phyloP scores from a whole-genome alignment of 2,888 invertebrate species.

The Fragum fragum region DNA sequence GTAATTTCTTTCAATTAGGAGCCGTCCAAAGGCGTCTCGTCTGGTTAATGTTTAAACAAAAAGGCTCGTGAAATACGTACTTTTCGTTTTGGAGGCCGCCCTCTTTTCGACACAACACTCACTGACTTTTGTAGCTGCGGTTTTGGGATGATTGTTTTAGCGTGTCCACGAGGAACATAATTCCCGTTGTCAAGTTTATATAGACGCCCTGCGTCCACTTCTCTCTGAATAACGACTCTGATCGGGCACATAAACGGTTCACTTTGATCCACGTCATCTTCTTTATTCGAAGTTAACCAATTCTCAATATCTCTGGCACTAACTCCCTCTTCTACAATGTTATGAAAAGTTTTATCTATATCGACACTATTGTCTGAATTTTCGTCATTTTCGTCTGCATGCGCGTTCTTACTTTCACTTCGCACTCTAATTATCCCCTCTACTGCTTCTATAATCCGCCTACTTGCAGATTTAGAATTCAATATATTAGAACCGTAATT shows the following conservation, averaged over 20 bases:
- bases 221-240: slow-evolving; percentile 91
- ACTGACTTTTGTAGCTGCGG: slow-evolving; percentile 42
- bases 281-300: slow-evolving; percentile 28
- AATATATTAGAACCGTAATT: slow-evolving; percentile 86
- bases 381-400: not conserved
- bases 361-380: slow-evolving; percentile 50
- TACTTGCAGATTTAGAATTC: slow-evolving; percentile 75
- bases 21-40: too few relatives aligned
- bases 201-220: slow-evolving; percentile 91
- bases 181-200: slow-evolving; percentile 88
- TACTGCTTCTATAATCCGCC: slow-evolving; percentile 75
- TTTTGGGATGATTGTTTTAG: not conserved
- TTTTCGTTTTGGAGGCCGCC: slow-evolving; percentile 71
- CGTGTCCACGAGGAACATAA: slow-evolving; percentile 55
- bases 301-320: slow-evolving; percentile 16
- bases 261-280: slow-evolving; percentile 57
- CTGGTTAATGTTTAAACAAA: too few relatives aligned
- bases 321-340: not conserved
- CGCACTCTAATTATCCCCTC: slow-evolving; percentile 38
- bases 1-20: too few relatives aligned
- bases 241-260: slow-evolving; percentile 85
- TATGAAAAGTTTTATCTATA: slow-evolving; percentile 69
- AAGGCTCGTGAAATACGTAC: slow-evolving; percentile 46
- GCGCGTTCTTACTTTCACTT: not conserved
- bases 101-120: slow-evolving; percentile 54